Percentiles rank a stretch among this genome's conserved stretches.
Evolutionary conservation across 2,797 vertebrate species (phyloP).

Genomic region (Leptatherina wallacei): DNA sequence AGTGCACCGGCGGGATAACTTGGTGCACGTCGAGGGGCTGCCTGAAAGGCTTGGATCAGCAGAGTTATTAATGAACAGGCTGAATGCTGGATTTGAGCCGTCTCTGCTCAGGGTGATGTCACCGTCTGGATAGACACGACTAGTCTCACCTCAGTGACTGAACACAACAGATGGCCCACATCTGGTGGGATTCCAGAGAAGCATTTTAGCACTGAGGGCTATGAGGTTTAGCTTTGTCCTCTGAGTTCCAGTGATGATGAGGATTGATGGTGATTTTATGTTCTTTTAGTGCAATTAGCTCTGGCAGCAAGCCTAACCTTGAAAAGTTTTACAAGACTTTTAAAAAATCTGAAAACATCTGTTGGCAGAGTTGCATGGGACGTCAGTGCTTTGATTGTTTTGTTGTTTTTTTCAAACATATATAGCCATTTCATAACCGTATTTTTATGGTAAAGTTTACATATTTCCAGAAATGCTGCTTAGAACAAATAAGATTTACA

Average conservation of each 20-base stretch:
- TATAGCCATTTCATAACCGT: not conserved
- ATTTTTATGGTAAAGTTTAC: not conserved
- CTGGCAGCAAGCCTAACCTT: slow-evolving; percentile 33
- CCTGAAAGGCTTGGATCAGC: slow-evolving; percentile 51
- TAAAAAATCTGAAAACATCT: slow-evolving; percentile 30
- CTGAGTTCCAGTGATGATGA: slow-evolving; percentile 35
- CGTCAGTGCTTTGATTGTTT: not conserved
- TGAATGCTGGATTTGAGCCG: slow-evolving; percentile 40
- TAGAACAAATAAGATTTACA: too few relatives aligned
- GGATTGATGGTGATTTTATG: slow-evolving; percentile 60
- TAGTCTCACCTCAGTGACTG: slow-evolving; percentile 75
- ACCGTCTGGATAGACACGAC: slow-evolving; percentile 70
- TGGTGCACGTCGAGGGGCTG: slow-evolving; percentile 28
- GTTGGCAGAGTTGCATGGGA: not conserved
- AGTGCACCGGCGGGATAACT: slow-evolving; percentile 57
- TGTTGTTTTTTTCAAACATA: not conserved
- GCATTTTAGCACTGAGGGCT: slow-evolving; percentile 52
- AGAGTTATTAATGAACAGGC: slow-evolving; percentile 63
- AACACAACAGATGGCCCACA: slow-evolving; percentile 77
- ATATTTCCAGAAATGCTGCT: not conserved
- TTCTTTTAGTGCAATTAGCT: slow-evolving; percentile 57
- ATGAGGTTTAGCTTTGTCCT: slow-evolving; percentile 59
- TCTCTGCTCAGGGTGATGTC: slow-evolving; percentile 70
- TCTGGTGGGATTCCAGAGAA: slow-evolving; percentile 69
- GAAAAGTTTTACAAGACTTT: slow-evolving; percentile 53